phyloP scores from a whole-genome alignment of 2,113 vertebrate species.

The Blennius ocellaris region DNA sequence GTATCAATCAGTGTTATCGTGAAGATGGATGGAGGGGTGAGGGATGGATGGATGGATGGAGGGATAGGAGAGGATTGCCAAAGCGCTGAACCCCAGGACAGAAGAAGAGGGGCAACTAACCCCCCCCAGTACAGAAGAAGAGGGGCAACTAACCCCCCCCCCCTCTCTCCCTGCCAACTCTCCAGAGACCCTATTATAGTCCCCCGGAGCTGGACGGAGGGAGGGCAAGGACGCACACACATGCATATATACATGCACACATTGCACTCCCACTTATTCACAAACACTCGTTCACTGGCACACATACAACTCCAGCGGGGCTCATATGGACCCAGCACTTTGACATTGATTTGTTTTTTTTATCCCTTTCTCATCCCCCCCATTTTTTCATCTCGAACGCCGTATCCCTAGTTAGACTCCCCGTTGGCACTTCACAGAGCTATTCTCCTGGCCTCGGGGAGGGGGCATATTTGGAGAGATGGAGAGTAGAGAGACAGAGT shows the following conservation, averaged over 20 bases:
- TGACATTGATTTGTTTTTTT: constrained; percentile 82
- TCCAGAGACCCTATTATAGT: constrained; percentile 81
- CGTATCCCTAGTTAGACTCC: constrained; percentile 74
- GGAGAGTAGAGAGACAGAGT: constrained; percentile 22
- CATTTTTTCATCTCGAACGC: constrained; percentile 72
- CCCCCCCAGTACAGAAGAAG: constrained; percentile 6
- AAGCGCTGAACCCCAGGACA: constrained; percentile 59
- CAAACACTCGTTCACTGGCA: constrained; percentile 44
- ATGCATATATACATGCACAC: constrained; percentile 67
- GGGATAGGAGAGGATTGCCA: constrained; percentile 41
- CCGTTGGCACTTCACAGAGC: constrained; percentile 74
- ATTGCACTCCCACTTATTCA: constrained; percentile 34
- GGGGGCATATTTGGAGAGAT: constrained; percentile 35
- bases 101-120: constrained; percentile 44
- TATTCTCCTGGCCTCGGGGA: constrained; percentile 45
- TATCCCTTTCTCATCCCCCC: constrained; percentile 64
- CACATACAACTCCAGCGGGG: constrained; percentile 70
- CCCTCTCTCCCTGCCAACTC: constrained; percentile 52
- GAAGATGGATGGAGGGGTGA: constrained; percentile 10
- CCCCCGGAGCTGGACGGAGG: constrained; percentile 56
- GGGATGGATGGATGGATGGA: constrained; percentile 12
- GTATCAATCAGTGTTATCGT: constrained; percentile 68
- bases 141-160: constrained; percentile 25
- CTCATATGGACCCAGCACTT: constrained; percentile 67
- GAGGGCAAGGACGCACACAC: constrained; percentile 52